Evolutionary conservation across 2,888 invertebrate species (phyloP), one percentile per base, ranked within the genome.

Genomic region (Philonicus albiceps): DNA sequence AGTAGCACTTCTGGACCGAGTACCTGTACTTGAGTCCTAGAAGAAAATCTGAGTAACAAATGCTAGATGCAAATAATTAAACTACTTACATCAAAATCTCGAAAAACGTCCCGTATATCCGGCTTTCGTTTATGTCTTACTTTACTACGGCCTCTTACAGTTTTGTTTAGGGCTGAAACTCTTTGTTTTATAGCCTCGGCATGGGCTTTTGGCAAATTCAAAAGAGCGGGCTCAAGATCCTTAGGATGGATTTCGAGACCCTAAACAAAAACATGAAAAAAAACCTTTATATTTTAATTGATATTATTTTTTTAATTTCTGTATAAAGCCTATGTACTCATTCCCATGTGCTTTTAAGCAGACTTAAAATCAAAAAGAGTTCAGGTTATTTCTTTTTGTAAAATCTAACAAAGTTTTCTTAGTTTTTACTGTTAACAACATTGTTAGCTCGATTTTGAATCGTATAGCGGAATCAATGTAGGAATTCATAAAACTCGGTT

Each of bases 1-100:
- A 86, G 97, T 97, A 88, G 97, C 97, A 91, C 97, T 97, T 88
- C 97, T 95, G 88, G 97, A 96, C 91, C 96, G 93, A 85, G 96
- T 96, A 89, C 96, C 96, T 89, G 96, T 96, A 91, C 96, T 96
- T 90, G 95, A 95, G 88, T 96, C 96, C 91, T 95, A 19, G 22
- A 27, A 22, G n/a, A 49, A n/a, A n/a, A 6, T 49, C 6, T 49
- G 7, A 16, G 7, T 49, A 6, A 19, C 7, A n/a, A 49, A 49
- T n/a, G 6, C 5, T 4, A 19, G 19, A 6, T 19, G 6, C n/a
- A 5, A 0, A n/a, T 49, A 49, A n/a, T 55, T 31, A 16, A 16
- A 43, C n/a, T 49, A n/a, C 93, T 93, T 90, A 96, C 96, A 94
- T 97, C 97, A 88, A 95, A 93, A 92, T 96, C 96, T 91, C 96